Evolutionary conservation across 2,113 vertebrate species (phyloP).

Genomic region (Jacana jacana): DNA sequence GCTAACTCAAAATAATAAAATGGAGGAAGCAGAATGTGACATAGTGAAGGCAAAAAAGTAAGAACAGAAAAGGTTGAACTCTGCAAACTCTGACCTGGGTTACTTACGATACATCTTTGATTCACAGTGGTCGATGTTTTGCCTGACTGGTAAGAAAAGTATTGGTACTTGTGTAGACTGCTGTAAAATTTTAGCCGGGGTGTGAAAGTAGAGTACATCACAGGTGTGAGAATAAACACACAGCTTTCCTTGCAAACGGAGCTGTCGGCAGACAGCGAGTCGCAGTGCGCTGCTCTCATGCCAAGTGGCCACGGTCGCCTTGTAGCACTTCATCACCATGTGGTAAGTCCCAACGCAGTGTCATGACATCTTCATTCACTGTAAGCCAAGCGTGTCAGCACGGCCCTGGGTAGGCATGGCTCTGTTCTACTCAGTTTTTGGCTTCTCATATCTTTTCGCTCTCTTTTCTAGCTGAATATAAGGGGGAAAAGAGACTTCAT

Average conservation of each 20-base stretch:
- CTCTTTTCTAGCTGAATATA: neutral
- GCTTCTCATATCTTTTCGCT: neutral
- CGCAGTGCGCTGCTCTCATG: neutral
- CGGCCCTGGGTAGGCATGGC: neutral
- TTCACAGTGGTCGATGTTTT: neutral
- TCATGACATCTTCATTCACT: neutral
- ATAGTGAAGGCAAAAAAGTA: neutral
- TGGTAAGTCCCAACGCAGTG: neutral
- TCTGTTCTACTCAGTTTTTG: neutral
- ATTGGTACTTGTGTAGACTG: neutral
- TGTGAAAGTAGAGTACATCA: neutral
- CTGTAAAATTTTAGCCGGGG: neutral
- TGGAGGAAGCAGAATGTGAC: neutral
- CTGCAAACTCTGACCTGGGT: neutral
- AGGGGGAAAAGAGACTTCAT: neutral
- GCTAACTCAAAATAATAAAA: neutral
- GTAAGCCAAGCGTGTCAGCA: neutral
- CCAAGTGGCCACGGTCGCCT: neutral
- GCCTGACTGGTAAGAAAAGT: neutral
- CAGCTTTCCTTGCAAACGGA: neutral
- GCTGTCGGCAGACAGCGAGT: neutral
- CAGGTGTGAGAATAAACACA: neutral
- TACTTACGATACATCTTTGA: neutral
- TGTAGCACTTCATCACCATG: neutral
- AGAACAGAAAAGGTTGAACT: neutral